Evolutionary conservation across 2,113 vertebrate genomes (phyloP), one percentile per base, ranked within the genome.

Genomic region (Pelecanoides urinatrix): DNA sequence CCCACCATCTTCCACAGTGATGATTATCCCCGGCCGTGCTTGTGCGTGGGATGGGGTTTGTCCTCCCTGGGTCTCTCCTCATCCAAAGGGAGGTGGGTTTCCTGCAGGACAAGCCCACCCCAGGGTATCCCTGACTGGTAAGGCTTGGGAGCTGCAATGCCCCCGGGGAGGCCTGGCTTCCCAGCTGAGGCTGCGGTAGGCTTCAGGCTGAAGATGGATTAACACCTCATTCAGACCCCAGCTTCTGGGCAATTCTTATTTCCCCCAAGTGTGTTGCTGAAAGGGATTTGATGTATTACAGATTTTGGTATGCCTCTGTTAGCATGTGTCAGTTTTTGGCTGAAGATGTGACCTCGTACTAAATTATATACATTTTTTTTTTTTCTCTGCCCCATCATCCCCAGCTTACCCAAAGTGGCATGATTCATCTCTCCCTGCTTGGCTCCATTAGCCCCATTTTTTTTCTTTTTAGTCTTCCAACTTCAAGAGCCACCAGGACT

Each of bases 1-100:
- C 66, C 34, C 42, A 2, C 9, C n/a, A 18, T 5, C 56, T 61
- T 6, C 58, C 15, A 1, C 0, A 2, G n/a, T 7, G 12, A 8
- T 14, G 1, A 22, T 77, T 8, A 0, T 17, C 14, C 44, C 7
- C 25, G 15, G 52, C 26, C 13, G 3, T 1, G 1, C 3, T 2
- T 3, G 1, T 12, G 38, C 2, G 0, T 3, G 56, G 18, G 36
- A 12, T 5, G 34, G 42, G 16, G 3, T 44, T 49, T 38, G 20
- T 4, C 34, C 40, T 49, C 16, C 7, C 44, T 6, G 16, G 17
- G 25, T n/a, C 26, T 49, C 74, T 26, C 32, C 61, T n/a, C 17
- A 7, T 15, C n/a, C 47, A 1, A 0, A 61, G 56, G 7, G 7
- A 61, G 40, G 23, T 22, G 44, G 9, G 25, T 62, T 70, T 38